Evolutionary conservation across 2,113 vertebrate genomes (phyloP).

Genomic region (Capreolus pygargus): DNA sequence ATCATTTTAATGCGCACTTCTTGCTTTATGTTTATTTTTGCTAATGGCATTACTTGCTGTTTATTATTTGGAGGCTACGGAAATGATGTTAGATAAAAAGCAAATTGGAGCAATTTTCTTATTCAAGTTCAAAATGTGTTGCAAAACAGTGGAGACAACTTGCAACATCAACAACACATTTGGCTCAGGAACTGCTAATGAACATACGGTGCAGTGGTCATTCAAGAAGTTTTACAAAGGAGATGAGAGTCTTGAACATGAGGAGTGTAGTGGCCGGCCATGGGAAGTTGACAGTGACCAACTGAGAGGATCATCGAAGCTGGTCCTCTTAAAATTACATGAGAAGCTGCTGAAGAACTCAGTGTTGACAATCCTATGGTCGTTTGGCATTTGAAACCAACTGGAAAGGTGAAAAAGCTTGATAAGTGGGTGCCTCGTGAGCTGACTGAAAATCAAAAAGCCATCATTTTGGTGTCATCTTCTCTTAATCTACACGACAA

Average conservation of each 20-base stretch:
- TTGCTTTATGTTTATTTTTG: neutral
- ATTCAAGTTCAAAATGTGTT: neutral
- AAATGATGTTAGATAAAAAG: neutral
- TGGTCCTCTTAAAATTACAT: neutral
- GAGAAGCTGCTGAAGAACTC: neutral
- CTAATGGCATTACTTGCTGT: neutral
- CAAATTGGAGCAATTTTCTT: neutral
- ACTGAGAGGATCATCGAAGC: neutral
- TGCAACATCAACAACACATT: neutral
- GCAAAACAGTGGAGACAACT: neutral
- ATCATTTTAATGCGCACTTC: neutral
- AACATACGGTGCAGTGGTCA: neutral
- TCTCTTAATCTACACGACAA: neutral
- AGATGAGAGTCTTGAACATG: neutral
- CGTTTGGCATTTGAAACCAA: neutral
- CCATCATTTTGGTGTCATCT: neutral
- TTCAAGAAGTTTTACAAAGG: neutral
- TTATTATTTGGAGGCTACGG: neutral
- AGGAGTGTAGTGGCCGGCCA: neutral
- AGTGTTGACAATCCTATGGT: neutral
- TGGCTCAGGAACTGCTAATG: neutral
- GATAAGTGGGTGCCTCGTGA: neutral
- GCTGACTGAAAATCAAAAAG: neutral
- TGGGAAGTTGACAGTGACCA: neutral
- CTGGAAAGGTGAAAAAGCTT: neutral